These are phyloP conservation scores for Cairina moschata DNA, from an alignment of 2,113 vertebrate genomes.

Conservation along the genomic window DNA sequence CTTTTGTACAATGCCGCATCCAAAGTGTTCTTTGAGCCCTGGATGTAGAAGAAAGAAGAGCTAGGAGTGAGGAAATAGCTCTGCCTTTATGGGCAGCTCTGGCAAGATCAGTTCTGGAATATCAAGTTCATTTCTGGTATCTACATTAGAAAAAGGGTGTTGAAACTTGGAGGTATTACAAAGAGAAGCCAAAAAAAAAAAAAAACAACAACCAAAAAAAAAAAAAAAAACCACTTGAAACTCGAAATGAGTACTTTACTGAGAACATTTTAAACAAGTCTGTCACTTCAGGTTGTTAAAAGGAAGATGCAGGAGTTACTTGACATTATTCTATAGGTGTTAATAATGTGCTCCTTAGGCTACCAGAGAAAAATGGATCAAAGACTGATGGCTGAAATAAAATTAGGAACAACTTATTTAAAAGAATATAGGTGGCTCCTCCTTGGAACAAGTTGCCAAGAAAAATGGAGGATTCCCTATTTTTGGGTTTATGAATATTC, in stretches of 20 bases:
- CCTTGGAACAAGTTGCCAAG: not conserved
- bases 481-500: not conserved
- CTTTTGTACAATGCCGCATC: not conserved
- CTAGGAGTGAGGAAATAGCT: not conserved
- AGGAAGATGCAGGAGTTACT: not conserved
- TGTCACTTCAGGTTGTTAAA: not conserved
- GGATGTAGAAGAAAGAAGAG: slow-evolving; percentile 36
- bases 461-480: not conserved
- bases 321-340: not conserved
- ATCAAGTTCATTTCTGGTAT: slow-evolving; percentile 52
- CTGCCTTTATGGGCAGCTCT: slow-evolving; percentile 8
- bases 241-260: not conserved
- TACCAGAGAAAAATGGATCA: not conserved
- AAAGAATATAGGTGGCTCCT: not conserved
- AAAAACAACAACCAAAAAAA: too few relatives aligned
- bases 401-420: not conserved
- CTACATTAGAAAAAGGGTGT: slow-evolving; percentile 26
- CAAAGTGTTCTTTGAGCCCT: not conserved
- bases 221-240: not conserved
- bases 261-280: not conserved
- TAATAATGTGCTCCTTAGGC: not conserved
- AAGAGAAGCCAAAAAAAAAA: slow-evolving; percentile 1
- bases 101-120: slow-evolving; percentile 10
- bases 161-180: slow-evolving; percentile 29
- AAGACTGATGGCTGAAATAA: not conserved